These are phyloP conservation scores for Leptinotarsa lineolata DNA, from an alignment of 1,140 invertebrate species.

Conservation along the genomic window DNA sequence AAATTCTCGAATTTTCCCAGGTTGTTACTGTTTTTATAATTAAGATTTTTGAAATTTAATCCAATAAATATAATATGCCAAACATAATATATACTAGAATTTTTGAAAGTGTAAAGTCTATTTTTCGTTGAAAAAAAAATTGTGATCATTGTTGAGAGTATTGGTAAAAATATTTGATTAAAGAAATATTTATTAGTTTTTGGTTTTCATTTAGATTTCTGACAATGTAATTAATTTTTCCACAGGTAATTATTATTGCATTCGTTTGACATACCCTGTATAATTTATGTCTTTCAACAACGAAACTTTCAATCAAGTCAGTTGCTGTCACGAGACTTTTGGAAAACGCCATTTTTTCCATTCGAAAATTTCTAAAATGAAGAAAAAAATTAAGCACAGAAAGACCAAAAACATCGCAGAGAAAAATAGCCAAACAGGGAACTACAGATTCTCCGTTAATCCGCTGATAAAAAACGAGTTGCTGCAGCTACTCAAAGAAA, in stretches of 20 bases:
- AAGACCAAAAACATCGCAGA: constrained; percentile 18
- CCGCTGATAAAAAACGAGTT: constrained; percentile 16
- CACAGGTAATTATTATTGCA: too few relatives aligned
- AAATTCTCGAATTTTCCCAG: background rate
- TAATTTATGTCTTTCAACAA: too few relatives aligned
- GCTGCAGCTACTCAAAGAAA: constrained; percentile 12
- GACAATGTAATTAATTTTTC: too few relatives aligned
- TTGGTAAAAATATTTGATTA: constrained; percentile 8
- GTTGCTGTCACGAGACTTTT: background rate
- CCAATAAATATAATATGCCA: constrained; percentile 15
- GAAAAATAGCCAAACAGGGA: background rate
- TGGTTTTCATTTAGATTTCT: too few relatives aligned
- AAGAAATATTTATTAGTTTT: constrained; percentile 4
- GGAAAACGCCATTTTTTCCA: constrained; percentile 9
- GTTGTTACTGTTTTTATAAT: background rate
- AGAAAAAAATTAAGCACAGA: constrained; percentile 18
- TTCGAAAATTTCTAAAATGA: constrained; percentile 1
- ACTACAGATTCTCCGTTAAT: constrained; percentile 16
- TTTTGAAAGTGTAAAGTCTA: constrained; percentile 17
- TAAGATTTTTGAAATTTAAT: constrained; percentile 10
- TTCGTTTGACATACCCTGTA: too few relatives aligned
- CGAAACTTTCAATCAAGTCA: background rate
- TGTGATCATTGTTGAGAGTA: background rate
- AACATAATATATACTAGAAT: background rate
- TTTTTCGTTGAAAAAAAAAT: constrained; percentile 1